Percentiles rank a stretch among this genome's conserved stretches.
Evolutionary conservation across 2,113 vertebrate species (phyloP).

Genomic region (Podocnemis expansa): DNA sequence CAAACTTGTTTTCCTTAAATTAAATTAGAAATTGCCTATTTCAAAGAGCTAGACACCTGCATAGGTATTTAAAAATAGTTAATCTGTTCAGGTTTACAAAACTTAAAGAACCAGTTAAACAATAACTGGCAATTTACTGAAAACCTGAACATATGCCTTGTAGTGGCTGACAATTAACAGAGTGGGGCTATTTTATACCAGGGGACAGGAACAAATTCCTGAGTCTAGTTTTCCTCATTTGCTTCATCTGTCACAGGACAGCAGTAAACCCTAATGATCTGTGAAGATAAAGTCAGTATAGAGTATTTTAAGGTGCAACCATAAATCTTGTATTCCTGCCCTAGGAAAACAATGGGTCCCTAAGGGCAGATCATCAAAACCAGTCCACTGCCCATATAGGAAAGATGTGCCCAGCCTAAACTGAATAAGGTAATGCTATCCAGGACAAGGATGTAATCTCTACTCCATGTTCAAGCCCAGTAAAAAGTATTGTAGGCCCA

Average conservation of each 20-base stretch:
- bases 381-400: background rate
- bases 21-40: background rate
- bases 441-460: background rate
- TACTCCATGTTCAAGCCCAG: background rate
- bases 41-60: background rate
- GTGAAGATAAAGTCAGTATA: background rate
- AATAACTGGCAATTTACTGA: background rate
- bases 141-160: background rate
- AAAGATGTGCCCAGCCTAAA: background rate
- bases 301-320: background rate
- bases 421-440: background rate
- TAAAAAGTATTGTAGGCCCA: background rate
- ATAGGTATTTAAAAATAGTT: background rate
- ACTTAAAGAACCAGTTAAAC: background rate
- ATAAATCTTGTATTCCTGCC: background rate
- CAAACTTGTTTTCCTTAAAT: background rate
- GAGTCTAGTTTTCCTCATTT: background rate
- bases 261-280: background rate
- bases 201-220: background rate
- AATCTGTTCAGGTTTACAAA: background rate
- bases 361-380: background rate
- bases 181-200: background rate
- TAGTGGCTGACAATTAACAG: background rate
- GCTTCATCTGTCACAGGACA: background rate
- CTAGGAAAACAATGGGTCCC: background rate